Percentiles rank a stretch among this genome's conserved stretches.
Evolutionary conservation across 2,113 vertebrate genomes (phyloP).

Genomic region (Poeciliopsis turrubarensis): DNA sequence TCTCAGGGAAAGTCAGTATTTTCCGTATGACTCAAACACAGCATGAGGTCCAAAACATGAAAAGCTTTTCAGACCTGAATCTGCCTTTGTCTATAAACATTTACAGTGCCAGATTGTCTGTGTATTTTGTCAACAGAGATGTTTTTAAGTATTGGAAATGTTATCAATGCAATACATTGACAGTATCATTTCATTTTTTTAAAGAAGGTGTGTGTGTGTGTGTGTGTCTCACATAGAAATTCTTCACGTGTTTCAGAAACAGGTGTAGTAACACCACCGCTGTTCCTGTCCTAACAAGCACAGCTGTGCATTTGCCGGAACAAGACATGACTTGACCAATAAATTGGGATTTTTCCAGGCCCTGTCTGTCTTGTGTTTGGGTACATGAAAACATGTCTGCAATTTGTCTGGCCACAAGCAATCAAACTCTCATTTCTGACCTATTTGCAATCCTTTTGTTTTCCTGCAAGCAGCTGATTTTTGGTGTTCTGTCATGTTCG

Average conservation of each 20-base stretch:
- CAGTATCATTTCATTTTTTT: not conserved
- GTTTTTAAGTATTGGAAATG: not conserved
- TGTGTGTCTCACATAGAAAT: slow-evolving; percentile 6
- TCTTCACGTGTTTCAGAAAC: slow-evolving; percentile 3
- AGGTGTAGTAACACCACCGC: slow-evolving; percentile 3
- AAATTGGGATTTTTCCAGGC: not conserved
- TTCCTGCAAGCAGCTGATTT: not conserved
- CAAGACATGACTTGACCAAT: not conserved
- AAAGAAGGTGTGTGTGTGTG: slow-evolving; percentile 10
- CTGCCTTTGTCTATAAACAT: not conserved
- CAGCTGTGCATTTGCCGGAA: not conserved
- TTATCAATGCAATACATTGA: not conserved
- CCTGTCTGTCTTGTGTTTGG: not conserved
- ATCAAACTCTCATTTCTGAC: slow-evolving; percentile 7
- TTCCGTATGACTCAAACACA: too few species aligned
- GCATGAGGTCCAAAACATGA: too few species aligned
- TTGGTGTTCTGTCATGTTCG: not conserved
- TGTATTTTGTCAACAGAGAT: not conserved
- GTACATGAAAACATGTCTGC: not conserved
- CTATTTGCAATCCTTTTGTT: slow-evolving; percentile 3
- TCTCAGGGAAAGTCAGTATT: not conserved
- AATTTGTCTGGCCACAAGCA: not conserved
- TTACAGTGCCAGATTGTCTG: not conserved
- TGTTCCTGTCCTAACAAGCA: slow-evolving; percentile 6
- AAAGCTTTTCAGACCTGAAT: not conserved